Evolutionary conservation across 2,113 vertebrate genomes (phyloP).

Genomic region (Coptodon rendalli): DNA sequence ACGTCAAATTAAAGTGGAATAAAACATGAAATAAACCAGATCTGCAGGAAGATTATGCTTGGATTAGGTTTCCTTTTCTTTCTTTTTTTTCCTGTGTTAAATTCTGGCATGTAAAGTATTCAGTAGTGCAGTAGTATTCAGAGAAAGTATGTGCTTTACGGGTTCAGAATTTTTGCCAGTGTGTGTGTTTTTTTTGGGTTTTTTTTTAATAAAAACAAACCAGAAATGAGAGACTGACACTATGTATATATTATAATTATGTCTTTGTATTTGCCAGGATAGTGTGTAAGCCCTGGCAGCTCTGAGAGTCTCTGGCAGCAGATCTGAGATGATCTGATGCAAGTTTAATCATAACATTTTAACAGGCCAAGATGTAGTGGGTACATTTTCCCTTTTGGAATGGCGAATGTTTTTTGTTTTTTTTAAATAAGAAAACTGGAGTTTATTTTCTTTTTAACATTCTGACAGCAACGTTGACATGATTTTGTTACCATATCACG

Average conservation of each 20-base stretch:
- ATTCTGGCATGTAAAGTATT: background rate
- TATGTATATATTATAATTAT: conserved; percentile 35
- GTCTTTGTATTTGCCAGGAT: conserved; percentile 16
- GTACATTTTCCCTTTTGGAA: conserved; percentile 24
- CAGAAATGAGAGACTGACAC: conserved; percentile 3
- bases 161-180: background rate
- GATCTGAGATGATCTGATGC: conserved; percentile 36
- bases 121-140: background rate
- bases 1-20: background rate
- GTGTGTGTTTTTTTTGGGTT: background rate
- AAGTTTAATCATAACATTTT: conserved; percentile 52
- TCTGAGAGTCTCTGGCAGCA: conserved; percentile 27
- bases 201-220: background rate
- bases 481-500: background rate
- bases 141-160: background rate
- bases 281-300: conserved; percentile 33
- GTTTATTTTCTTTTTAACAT: conserved; percentile 10
- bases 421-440: conserved; percentile 15
- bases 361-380: conserved; percentile 26
- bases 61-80: background rate
- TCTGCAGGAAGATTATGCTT: background rate
- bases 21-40: background rate
- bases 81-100: background rate
- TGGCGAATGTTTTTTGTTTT: background rate
- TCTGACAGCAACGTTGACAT: background rate